These are phyloP conservation scores for Drosophila kokeensis DNA, from an alignment of 2,888 invertebrate species.

Conservation along the genomic window DNA sequence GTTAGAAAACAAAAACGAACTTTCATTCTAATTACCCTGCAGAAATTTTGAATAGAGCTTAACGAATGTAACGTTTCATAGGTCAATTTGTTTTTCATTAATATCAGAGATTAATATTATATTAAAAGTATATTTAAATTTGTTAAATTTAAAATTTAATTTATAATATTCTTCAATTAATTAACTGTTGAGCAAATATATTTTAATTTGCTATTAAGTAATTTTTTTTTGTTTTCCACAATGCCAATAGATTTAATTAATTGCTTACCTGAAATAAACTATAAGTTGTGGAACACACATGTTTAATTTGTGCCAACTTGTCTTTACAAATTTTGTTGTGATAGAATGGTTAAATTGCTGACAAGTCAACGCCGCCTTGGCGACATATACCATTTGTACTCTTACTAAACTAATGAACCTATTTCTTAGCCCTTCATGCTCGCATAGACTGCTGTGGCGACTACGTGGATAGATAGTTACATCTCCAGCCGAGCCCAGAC, in stretches of 20 bases:
- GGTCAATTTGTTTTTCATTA: background rate
- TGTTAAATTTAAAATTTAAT: background rate
- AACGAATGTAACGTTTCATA: background rate
- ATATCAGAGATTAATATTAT: background rate
- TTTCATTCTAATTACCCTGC: background rate
- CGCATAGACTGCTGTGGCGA: constrained; percentile 44
- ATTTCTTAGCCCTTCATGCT: constrained; percentile 39
- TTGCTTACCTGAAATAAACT: background rate
- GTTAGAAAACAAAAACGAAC: background rate
- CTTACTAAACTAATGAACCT: constrained; percentile 51
- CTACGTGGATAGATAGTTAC: constrained; percentile 10
- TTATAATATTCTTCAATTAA: background rate
- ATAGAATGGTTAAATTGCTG: constrained; percentile 7
- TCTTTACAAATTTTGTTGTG: background rate
- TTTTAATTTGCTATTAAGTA: background rate
- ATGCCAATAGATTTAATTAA: background rate
- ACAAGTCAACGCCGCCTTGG: constrained; percentile 1
- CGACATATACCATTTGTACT: constrained; percentile 9
- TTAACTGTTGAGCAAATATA: too few species aligned
- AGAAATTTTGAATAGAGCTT: background rate
- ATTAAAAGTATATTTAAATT: background rate
- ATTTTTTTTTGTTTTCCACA: background rate
- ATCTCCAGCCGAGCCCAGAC: constrained; percentile 49
- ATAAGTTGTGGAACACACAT: background rate
- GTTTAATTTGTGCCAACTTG: background rate